Evolutionary conservation across 2,888 invertebrate genomes (phyloP).

Genomic region (Fragum fragum): DNA sequence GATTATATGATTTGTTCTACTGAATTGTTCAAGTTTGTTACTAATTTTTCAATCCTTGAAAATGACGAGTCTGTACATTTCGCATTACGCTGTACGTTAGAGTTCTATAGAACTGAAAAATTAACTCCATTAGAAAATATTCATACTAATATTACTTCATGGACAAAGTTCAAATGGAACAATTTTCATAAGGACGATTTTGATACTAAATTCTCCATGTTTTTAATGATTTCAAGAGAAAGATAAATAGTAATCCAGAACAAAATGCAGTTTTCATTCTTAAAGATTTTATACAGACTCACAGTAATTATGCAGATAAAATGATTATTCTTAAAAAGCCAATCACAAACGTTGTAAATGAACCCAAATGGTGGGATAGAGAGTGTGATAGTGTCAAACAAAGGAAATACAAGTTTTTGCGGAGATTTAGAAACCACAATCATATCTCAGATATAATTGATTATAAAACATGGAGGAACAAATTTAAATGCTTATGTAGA

Average conservation of each 20-base stretch:
- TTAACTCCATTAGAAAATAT: neutral
- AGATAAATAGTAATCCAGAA: neutral
- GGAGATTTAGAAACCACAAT: conserved; percentile 4
- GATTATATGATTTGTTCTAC: conserved; percentile 11
- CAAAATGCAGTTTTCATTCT: neutral
- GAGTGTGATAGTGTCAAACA: conserved; percentile 2
- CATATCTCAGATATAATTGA: neutral
- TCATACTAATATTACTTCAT: neutral
- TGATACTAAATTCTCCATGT: neutral
- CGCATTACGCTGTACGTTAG: conserved; percentile 14
- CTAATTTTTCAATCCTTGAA: neutral
- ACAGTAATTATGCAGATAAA: neutral
- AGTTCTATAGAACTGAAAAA: neutral
- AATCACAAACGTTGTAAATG: neutral
- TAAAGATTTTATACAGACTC: neutral
- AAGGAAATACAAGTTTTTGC: neutral
- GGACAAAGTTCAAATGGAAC: neutral
- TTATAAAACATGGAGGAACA: conserved; percentile 5
- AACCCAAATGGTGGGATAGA: conserved; percentile 12
- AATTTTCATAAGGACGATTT: neutral
- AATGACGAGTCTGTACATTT: conserved; percentile 2
- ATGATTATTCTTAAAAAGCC: neutral
- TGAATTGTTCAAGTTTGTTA: neutral
- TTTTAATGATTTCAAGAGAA: neutral
- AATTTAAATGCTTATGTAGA: neutral